These are phyloP conservation scores for Tympanuchus pallidicinctus DNA, from an alignment of 2,113 vertebrate species.

Conservation along the genomic window DNA sequence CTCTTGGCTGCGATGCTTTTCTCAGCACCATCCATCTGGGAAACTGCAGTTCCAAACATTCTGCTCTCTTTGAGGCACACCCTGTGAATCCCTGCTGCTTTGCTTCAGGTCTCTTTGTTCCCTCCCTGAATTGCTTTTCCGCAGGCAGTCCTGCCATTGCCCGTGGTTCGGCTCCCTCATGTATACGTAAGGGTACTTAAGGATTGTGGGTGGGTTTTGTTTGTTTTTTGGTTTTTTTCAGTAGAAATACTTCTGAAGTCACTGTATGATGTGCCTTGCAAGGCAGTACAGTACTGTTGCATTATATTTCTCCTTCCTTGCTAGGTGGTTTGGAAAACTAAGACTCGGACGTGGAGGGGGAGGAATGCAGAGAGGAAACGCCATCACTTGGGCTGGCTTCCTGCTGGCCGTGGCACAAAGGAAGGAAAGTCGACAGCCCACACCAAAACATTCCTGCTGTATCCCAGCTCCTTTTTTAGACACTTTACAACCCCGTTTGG, in stretches of 20 bases:
- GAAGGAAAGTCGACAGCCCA: no score
- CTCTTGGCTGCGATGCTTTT: not conserved
- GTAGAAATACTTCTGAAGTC: not conserved
- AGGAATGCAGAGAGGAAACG: no score
- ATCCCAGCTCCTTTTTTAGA: fast-evolving
- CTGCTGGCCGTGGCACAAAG: no score
- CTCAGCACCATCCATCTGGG: fast-evolving
- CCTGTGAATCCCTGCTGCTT: not conserved
- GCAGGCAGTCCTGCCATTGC: not conserved
- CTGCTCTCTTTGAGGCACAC: fast-evolving
- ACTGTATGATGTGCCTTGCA: not conserved
- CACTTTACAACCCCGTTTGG: not conserved
- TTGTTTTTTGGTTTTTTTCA: not conserved
- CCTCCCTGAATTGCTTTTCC: not conserved
- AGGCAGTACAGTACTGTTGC: not conserved
- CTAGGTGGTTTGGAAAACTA: not conserved
- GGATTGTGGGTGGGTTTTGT: not conserved
- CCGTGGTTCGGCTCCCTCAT: not conserved
- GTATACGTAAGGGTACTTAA: not conserved
- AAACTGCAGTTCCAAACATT: not conserved
- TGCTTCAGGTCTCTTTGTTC: not conserved
- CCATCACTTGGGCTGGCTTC: no score
- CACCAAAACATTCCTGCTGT: not conserved
- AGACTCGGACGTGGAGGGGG: not conserved
- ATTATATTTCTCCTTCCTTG: not conserved